Percentiles rank a stretch among this genome's conserved stretches.
Conservation (phyloP, 2,113 vertebrate species). For the Caranx melampygus region DNA sequence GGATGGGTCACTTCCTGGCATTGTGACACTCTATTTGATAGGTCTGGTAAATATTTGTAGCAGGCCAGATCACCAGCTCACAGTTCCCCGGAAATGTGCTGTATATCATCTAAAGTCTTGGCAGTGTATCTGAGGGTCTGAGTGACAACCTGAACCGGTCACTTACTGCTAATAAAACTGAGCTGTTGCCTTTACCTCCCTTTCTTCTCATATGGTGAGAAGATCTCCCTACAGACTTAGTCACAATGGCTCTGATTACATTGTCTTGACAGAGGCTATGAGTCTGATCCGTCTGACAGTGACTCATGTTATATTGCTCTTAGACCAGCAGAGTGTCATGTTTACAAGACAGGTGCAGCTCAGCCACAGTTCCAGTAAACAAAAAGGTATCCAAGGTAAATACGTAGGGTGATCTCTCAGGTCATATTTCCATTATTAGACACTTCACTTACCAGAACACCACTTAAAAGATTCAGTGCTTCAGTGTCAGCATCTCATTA, state of each 20-base stretch:
- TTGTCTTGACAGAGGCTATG: background rate
- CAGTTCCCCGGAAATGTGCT: background rate
- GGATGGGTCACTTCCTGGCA: background rate
- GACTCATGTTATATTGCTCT: background rate
- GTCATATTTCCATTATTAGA: constrained; percentile 5
- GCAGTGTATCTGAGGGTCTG: background rate
- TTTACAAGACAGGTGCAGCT: background rate
- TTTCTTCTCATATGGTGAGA: background rate
- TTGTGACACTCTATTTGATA: background rate
- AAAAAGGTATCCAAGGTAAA: background rate
- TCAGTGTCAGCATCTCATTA: background rate
- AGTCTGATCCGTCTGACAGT: background rate
- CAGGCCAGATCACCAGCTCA: background rate
- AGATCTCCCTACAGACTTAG: background rate
- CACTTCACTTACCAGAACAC: background rate
- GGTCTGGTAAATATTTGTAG: background rate
- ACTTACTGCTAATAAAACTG: background rate
- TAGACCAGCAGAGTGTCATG: background rate
- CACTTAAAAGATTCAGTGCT: background rate
- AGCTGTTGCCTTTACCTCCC: background rate
- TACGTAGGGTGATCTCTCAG: background rate
- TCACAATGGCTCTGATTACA: background rate
- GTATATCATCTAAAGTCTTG: background rate
- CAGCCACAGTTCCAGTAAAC: background rate
- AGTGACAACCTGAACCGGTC: background rate